Base-by-base conservation (phyloP, 2,113 vertebrate species). In the Nematolebias whitei region DNA sequence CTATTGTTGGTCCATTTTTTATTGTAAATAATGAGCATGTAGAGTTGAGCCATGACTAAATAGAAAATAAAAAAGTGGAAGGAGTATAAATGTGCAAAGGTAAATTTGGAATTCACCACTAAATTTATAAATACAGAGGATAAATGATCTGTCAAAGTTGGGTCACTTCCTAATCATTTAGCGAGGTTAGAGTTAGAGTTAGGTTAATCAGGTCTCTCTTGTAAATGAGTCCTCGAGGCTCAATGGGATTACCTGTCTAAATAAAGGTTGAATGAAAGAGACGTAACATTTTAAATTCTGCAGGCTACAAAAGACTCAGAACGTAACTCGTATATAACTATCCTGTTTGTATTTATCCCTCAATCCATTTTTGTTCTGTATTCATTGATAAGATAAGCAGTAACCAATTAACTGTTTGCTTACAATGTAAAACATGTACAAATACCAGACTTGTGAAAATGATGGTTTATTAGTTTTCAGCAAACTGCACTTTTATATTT, bases 341-440 rank as follows among this genome's bases (percentile, higher is more conserved):
- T 62, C 56, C 26, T 22, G 15, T 41, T 29, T 55, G 14, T 10
- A 26, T 51, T 53, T 60, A 55, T 35, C 20, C 24, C 15, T 20
- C 7, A 18, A 43, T 55, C 22, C 44, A 18, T 56, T 72, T 26
- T 5, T n/a, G 67, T 47, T 43, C 41, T 49, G 54, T 8, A 5
- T 22, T 53, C 22, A 38, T 68, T 14, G 4, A 49, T 76, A 50
- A 56, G 62, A 47, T 29, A 29, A 29, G n/a, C n/a, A 29, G 26
- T 29, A 29, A 7, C n/a, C n/a, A n/a, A n/a, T n/a, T n/a, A 29
- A 29, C 26, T 29, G 39, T 44, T 38, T 55, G 50, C 55, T 78
- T 77, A 78, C 79, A 74, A 64, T 62, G 39, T 51, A 76, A 69
- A 55, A 63, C 61, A 71, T 50, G 60, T 54, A 77, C 58, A 71